Evolutionary conservation across 2,797 vertebrate genomes (phyloP), one percentile per base, ranked within the genome.

Genomic region (Rhinichthys osculus): DNA sequence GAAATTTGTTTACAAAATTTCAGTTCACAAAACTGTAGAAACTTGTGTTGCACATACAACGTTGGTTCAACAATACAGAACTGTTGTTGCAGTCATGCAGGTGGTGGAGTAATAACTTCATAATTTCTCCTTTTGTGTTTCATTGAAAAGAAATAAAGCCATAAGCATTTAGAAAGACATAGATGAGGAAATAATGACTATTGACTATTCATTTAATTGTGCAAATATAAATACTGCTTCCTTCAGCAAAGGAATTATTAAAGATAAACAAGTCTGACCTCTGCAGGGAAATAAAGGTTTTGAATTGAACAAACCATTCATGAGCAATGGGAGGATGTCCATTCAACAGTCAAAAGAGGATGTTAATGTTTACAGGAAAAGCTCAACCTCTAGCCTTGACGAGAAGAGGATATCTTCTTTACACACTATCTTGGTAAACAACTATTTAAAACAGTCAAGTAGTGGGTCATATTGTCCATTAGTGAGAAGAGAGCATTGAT

Each of bases 391-490:
- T 78, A 82, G 47, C 38, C 70, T 30, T 54, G 74, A 52, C 66
- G 23, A 72, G 66, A 50, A 59, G 7, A 47, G 30, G 19, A 67
- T 85, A 40, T 70, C 23, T 35, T 57, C 59, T 57, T 54, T 38
- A 62, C 44, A 54, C 52, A 64, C 42, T 62, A 52, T 77, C 66
- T 78, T 66, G 73, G 64, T 82, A 57, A 78, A 64, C 44, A 44
- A 50, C 52, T 81, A 81, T 64, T 79, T 81, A 67, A 81, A 77
- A 85, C 59, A 52, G 78, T 70, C 59, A 85, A 88, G 73, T 47
- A 50, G 74, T 78, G 52, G 73, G 82, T 85, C 67, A 38, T 82
- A 76, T 42, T 50, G 44, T 50, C 69, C 67, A 85, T 82, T 82
- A 85, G 52, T 74, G 67, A 72, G 23, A 66, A 71, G 35, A 73